Conservation (phyloP, 2,888 invertebrate species). For the Eulithis prunata region DNA sequence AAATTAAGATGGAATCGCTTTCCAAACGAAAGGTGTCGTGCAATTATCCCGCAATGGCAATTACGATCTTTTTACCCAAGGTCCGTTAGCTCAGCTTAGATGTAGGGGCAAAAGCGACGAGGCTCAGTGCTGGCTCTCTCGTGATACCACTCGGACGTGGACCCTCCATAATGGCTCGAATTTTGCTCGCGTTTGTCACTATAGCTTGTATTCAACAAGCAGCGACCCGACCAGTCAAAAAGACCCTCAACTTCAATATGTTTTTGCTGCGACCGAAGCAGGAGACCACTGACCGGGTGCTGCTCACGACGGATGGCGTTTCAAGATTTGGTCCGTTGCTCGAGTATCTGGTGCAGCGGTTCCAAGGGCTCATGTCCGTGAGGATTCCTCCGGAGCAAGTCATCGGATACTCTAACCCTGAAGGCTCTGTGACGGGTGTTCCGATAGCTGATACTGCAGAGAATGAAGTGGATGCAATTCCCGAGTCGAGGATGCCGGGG, state of each 20-base stretch:
- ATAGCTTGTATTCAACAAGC: slow-evolving; percentile 60
- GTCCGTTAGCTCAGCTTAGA: slow-evolving; percentile 79
- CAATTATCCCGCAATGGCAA: slow-evolving; percentile 76
- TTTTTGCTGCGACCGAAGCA: slow-evolving; percentile 70
- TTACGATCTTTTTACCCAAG: slow-evolving; percentile 81
- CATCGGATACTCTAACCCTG: slow-evolving; percentile 55
- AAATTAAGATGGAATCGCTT: slow-evolving; percentile 77
- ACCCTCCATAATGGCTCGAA: slow-evolving; percentile 48
- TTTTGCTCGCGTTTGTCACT: slow-evolving; percentile 58
- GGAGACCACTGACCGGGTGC: slow-evolving; percentile 62
- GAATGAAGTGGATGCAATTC: slow-evolving; percentile 77
- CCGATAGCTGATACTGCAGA: slow-evolving; percentile 66
- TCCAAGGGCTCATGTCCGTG: slow-evolving; percentile 89
- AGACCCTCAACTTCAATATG: slow-evolving; percentile 78
- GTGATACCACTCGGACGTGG: slow-evolving; percentile 64
- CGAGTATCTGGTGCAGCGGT: slow-evolving; percentile 87
- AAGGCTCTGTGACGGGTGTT: slow-evolving; percentile 43
- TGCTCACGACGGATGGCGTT: slow-evolving; percentile 68
- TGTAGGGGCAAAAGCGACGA: slow-evolving; percentile 69
- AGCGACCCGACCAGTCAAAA: slow-evolving; percentile 65
- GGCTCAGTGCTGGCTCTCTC: slow-evolving; percentile 67
- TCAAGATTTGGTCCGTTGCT: slow-evolving; percentile 87
- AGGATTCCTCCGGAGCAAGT: slow-evolving; percentile 84
- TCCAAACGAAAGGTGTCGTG: slow-evolving; percentile 82
- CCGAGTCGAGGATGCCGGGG: slow-evolving; percentile 73